Evolutionary conservation across 1,140 invertebrate species (phyloP).

Genomic region (Drosophila ironensis): DNA sequence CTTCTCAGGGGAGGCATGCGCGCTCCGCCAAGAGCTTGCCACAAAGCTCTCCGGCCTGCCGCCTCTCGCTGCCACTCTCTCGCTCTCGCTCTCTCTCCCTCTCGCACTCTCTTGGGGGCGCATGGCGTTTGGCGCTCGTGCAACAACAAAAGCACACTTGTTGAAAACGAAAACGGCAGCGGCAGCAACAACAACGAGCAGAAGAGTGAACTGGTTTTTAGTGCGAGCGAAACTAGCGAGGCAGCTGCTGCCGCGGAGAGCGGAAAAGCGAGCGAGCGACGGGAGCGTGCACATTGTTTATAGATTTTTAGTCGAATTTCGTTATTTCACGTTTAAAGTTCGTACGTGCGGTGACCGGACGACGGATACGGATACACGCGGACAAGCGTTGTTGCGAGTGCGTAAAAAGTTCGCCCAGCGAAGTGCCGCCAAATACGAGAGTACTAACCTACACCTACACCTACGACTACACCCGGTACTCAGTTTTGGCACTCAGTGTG

Average conservation of each 20-base stretch:
- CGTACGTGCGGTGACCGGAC: constrained; percentile 69
- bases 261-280: constrained; percentile 37
- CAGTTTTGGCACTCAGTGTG: constrained; percentile 29
- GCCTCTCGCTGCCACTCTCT: neutral
- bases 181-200: constrained; percentile 13
- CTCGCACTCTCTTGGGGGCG: constrained; percentile 23
- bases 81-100: too few species aligned
- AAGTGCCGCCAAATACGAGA: constrained; percentile 36
- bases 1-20: constrained; percentile 58
- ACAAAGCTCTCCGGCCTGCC: constrained; percentile 4
- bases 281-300: constrained; percentile 69
- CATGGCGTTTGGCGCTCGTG: constrained; percentile 44
- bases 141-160: constrained; percentile 80
- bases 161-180: constrained; percentile 77
- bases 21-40: constrained; percentile 60
- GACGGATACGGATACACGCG: constrained; percentile 51
- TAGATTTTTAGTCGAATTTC: constrained; percentile 81
- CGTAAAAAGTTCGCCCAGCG: constrained; percentile 26
- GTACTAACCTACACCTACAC: too few species aligned
- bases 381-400: constrained; percentile 36
- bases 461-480: too few species aligned
- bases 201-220: constrained; percentile 69
- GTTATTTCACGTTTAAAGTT: constrained; percentile 81
- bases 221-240: constrained; percentile 22
- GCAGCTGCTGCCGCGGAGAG: constrained; percentile 11